A percentile compares a stretch with the other conserved stretches of the same genome.
Conservation (phyloP, 2,888 invertebrate genomes). For the Dolichomitus sp. region DNA sequence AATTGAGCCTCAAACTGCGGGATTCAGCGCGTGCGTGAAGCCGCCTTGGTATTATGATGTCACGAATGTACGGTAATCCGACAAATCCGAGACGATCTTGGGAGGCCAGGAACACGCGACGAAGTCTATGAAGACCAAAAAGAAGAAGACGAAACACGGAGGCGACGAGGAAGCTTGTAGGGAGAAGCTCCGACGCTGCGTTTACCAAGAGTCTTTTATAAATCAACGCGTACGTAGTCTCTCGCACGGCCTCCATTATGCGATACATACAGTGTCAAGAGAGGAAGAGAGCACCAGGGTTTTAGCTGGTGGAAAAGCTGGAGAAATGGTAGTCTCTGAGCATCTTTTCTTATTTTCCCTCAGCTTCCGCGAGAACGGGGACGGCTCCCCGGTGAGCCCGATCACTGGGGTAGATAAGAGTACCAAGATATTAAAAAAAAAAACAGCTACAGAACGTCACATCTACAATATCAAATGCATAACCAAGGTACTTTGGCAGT, state of each 20-base stretch:
- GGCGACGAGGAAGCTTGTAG: slow-evolving; percentile 8
- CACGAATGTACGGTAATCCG: slow-evolving; percentile 63
- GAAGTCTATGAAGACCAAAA: slow-evolving; percentile 18
- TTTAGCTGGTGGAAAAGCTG: slow-evolving; percentile 23
- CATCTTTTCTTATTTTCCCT: slow-evolving; percentile 36
- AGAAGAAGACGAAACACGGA: slow-evolving; percentile 8
- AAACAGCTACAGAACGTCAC: background rate
- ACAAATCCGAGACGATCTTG: slow-evolving; percentile 31
- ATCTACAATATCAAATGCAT: background rate
- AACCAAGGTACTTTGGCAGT: background rate
- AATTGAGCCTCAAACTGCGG: slow-evolving; percentile 50
- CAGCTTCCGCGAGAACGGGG: slow-evolving; percentile 13
- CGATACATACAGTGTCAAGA: slow-evolving; percentile 17
- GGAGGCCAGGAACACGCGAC: slow-evolving; percentile 15
- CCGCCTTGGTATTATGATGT: slow-evolving; percentile 60
- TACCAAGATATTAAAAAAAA: slow-evolving; percentile 37
- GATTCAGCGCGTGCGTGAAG: slow-evolving; percentile 61
- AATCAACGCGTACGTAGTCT: slow-evolving; percentile 45
- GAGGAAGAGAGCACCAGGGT: background rate
- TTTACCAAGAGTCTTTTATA: slow-evolving; percentile 52
- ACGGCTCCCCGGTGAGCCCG: slow-evolving; percentile 40
- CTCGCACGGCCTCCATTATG: slow-evolving; percentile 31
- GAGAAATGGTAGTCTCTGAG: slow-evolving; percentile 11
- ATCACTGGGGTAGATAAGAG: slow-evolving; percentile 42
- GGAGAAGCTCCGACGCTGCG: slow-evolving; percentile 28